A percentile compares a stretch with the other conserved stretches of the same genome.
These are phyloP conservation scores for Oreotragus oreotragus DNA, from an alignment of 2,113 vertebrate genomes.

Conservation along the genomic window DNA sequence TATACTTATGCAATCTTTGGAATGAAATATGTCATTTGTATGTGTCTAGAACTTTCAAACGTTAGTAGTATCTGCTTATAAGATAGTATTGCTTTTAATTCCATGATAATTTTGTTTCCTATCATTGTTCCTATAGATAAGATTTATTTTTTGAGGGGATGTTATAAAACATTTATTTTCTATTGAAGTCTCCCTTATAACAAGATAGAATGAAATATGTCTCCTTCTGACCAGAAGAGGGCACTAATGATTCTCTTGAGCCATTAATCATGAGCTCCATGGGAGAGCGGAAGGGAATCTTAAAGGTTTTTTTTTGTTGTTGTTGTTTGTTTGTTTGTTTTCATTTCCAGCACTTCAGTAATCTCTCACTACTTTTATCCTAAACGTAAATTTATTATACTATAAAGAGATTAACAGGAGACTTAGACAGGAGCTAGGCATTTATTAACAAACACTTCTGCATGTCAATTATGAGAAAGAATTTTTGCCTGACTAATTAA, in stretches of 20 bases:
- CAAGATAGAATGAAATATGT: background rate
- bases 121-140: background rate
- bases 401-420: slow-evolving; percentile 17
- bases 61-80: background rate
- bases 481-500: slow-evolving; percentile 23
- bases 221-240: slow-evolving; percentile 59
- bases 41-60: background rate
- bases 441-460: slow-evolving; percentile 13
- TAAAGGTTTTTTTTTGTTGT: background rate
- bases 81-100: background rate
- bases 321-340: background rate
- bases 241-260: slow-evolving; percentile 40
- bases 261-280: background rate
- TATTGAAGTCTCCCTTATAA: background rate
- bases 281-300: background rate
- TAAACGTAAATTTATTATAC: slow-evolving; percentile 42
- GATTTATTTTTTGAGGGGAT: background rate
- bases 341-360: background rate
- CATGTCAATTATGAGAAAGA: slow-evolving; percentile 7
- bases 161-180: background rate
- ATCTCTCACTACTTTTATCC: background rate
- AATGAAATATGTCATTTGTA: background rate
- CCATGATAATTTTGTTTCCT: background rate
- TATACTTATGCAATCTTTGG: background rate
- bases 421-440: background rate